A percentile compares a stretch with the other conserved stretches of the same genome.
phyloP scores from a whole-genome alignment of 2,797 vertebrate species.

The Acropternis orthonyx region DNA sequence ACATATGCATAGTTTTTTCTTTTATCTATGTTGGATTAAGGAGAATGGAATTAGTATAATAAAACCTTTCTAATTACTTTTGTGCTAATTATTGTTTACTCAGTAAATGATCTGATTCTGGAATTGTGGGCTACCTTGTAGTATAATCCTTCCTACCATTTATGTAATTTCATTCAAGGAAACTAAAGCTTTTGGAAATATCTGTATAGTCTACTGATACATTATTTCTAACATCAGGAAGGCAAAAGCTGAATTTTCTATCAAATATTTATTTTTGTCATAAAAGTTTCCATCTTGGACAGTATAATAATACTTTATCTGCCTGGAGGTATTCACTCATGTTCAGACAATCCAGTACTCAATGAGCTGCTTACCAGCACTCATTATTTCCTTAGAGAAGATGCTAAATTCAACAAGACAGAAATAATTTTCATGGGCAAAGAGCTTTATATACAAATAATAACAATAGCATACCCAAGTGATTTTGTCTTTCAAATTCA shows the following conservation, averaged over 20 bases:
- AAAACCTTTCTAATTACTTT: background rate
- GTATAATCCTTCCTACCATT: background rate
- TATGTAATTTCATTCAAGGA: background rate
- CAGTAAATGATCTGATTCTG: background rate
- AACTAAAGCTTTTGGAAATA: background rate
- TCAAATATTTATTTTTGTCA: background rate
- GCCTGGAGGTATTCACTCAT: background rate
- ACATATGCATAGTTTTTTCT: background rate
- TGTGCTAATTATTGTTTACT: background rate
- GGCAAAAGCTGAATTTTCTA: background rate
- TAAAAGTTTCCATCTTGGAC: background rate
- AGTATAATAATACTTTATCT: background rate
- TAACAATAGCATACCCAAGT: background rate
- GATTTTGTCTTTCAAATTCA: background rate
- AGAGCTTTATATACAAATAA: background rate
- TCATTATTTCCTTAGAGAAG: background rate
- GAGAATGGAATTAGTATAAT: background rate
- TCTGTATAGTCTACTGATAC: background rate
- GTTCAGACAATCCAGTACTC: background rate
- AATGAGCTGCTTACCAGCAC: background rate
- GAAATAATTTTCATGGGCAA: background rate
- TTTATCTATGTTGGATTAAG: background rate
- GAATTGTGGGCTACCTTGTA: background rate
- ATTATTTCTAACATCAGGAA: background rate
- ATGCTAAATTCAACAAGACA: background rate